Percentiles rank a stretch among this genome's conserved stretches.
Evolutionary conservation across 2,113 vertebrate genomes (phyloP).

Genomic region (Oncorhynchus gorbuscha): DNA sequence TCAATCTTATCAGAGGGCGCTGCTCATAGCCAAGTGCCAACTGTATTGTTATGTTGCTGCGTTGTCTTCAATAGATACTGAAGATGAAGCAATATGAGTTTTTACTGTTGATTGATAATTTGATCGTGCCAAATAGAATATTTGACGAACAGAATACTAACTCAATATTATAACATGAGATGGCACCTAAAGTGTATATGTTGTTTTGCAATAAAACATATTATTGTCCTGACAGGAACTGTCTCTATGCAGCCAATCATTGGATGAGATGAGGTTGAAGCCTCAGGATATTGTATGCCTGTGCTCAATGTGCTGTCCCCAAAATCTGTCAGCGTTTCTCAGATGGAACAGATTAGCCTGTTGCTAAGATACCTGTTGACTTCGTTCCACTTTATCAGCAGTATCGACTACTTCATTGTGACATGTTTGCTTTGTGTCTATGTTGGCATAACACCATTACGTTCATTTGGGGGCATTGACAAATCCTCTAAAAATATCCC

Average conservation of each 20-base stretch:
- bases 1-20: background rate
- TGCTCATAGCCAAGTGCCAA: too few relatives aligned
- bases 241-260: background rate
- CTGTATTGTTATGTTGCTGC: background rate
- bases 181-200: background rate
- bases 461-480: slow-evolving; percentile 10
- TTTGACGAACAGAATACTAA: background rate
- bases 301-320: background rate
- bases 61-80: background rate
- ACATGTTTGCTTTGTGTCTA: slow-evolving; percentile 43
- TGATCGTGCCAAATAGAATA: background rate
- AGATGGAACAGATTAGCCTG: slow-evolving; percentile 56
- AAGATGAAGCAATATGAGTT: too few relatives aligned
- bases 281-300: slow-evolving; percentile 16
- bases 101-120: background rate
- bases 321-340: slow-evolving; percentile 7
- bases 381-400: slow-evolving; percentile 50
- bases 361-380: slow-evolving; percentile 76
- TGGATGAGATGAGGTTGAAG: slow-evolving; percentile 4
- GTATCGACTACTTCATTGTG: slow-evolving; percentile 19
- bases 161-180: background rate
- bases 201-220: background rate
- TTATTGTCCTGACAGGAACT: background rate
- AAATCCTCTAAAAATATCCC: background rate
- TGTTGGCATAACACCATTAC: slow-evolving; percentile 21